Evolutionary conservation across 1,140 invertebrate genomes (phyloP).

Genomic region (Drosophila kurseongensis): DNA sequence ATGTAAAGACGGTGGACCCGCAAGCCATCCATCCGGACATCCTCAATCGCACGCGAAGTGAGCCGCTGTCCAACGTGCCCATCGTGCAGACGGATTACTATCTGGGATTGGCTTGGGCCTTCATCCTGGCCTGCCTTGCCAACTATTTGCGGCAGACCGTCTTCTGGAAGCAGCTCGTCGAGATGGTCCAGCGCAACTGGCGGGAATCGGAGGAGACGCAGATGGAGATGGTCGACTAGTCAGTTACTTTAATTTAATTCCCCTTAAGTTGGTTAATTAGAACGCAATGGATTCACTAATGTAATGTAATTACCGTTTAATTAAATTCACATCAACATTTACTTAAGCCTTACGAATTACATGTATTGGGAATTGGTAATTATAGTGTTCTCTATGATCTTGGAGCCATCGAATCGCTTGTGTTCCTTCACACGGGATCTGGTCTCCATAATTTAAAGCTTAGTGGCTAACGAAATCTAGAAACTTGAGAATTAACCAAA

Average conservation of each 20-base stretch:
- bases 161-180: constrained; percentile 92
- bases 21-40: constrained; percentile 20
- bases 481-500: constrained; percentile 22
- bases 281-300: constrained; percentile 49
- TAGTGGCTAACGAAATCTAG: constrained; percentile 34
- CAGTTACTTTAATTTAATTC: constrained; percentile 18
- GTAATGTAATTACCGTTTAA: constrained; percentile 74
- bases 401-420: constrained; percentile 20
- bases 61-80: constrained; percentile 85
- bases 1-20: constrained; percentile 86
- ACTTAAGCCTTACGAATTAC: constrained; percentile 64
- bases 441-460: constrained; percentile 50
- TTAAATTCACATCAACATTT: constrained; percentile 80
- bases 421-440: neutral
- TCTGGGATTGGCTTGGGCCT: constrained; percentile 93
- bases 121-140: constrained; percentile 91
- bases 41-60: neutral
- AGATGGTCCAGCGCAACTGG: constrained; percentile 94
- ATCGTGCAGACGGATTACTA: constrained; percentile 89
- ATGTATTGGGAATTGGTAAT: constrained; percentile 39
- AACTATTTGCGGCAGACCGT: constrained; percentile 92
- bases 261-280: constrained; percentile 8
- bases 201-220: constrained; percentile 93
- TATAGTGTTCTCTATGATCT: constrained; percentile 25
- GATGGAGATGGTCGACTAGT: constrained; percentile 86